These are phyloP conservation scores for Myiotriccus ornatus DNA, from an alignment of 2,797 vertebrate species.

Conservation along the genomic window DNA sequence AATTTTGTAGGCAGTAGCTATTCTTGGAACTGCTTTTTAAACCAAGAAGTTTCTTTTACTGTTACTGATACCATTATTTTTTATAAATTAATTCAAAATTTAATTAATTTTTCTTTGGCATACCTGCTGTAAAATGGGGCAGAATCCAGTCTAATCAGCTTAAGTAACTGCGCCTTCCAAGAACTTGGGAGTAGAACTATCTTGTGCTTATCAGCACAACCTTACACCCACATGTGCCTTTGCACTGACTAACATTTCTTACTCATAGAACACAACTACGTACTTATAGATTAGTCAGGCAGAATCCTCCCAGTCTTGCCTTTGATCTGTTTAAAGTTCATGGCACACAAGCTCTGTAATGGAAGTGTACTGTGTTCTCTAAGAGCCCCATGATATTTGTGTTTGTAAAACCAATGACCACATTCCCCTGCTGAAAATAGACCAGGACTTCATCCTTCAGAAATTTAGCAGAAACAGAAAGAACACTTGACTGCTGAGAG, in stretches of 20 bases:
- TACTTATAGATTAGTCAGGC: not conserved
- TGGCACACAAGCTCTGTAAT: rapidly evolving
- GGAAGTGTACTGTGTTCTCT: not conserved
- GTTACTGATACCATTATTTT: not conserved
- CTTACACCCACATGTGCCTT: not conserved
- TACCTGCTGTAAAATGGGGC: not conserved
- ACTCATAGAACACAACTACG: not conserved
- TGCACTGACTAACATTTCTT: not conserved
- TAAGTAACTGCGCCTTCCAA: not conserved
- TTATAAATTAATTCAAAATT: not conserved
- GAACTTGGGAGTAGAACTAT: not conserved
- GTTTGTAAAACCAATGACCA: not conserved
- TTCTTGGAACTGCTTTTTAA: not conserved
- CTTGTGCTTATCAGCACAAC: not conserved
- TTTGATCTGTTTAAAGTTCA: not conserved
- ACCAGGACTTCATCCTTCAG: not conserved
- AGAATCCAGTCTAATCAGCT: not conserved
- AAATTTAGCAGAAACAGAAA: not conserved
- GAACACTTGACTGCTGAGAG: not conserved
- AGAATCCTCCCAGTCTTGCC: not conserved
- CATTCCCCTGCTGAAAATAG: not conserved
- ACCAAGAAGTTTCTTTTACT: not conserved
- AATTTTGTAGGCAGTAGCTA: not conserved
- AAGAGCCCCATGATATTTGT: not conserved
- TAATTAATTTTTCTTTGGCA: not conserved